Evolutionary conservation across 1,140 invertebrate genomes (phyloP).

Genomic region (Dinothrombium tinctorium): DNA sequence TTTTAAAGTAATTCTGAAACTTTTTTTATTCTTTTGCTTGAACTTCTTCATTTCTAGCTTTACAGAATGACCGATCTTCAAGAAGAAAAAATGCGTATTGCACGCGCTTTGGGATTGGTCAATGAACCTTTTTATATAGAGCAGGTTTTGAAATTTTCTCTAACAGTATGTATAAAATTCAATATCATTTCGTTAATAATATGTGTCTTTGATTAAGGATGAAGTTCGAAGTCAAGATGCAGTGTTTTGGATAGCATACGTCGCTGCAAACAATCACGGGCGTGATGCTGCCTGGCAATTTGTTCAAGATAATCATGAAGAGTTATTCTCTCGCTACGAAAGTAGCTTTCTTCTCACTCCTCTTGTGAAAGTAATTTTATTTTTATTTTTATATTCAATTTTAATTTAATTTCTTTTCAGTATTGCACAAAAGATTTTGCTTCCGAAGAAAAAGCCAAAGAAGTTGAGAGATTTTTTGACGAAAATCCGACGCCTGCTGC

Average conservation of each 20-base stretch:
- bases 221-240: slow-evolving; percentile 64
- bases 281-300: slow-evolving; percentile 68
- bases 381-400: slow-evolving; percentile 13
- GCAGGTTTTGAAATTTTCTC: too few relatives aligned
- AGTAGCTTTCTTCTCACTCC: slow-evolving; percentile 51
- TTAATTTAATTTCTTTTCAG: slow-evolving; percentile 21
- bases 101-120: slow-evolving; percentile 48
- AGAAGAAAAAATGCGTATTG: slow-evolving; percentile 76
- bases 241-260: slow-evolving; percentile 59
- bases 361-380: slow-evolving; percentile 34
- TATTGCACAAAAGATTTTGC: slow-evolving; percentile 65
- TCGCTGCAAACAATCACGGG: slow-evolving; percentile 40
- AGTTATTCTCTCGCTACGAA: slow-evolving; percentile 47
- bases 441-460: slow-evolving; percentile 43
- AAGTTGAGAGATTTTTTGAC: slow-evolving; percentile 61
- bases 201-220: too few relatives aligned
- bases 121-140: slow-evolving; percentile 40
- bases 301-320: slow-evolving; percentile 55
- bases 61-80: slow-evolving; percentile 40
- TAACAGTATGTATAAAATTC: too few relatives aligned
- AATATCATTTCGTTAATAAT: too few relatives aligned
- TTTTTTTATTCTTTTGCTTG: too few relatives aligned
- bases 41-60: slow-evolving; percentile 46
- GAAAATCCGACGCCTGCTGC: slow-evolving; percentile 46
- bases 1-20: too few relatives aligned